Base-by-base conservation (phyloP, 1,140 invertebrate genomes). In the Rhagoletis zephyria region DNA sequence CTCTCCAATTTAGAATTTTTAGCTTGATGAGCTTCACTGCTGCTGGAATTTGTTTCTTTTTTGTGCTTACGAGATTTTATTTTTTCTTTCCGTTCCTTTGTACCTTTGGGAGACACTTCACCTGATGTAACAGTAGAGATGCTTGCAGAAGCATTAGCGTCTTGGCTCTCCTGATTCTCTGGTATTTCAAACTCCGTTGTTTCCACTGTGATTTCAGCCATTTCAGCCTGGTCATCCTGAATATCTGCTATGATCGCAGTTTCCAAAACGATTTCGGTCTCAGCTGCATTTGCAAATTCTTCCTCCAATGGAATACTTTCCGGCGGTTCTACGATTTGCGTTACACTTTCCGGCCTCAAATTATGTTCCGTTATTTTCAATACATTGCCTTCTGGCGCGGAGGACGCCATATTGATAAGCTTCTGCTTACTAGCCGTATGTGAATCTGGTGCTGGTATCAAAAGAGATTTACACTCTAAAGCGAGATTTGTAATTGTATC, bases 11-110 rank as follows among this genome's bases (percentile, higher is more conserved):
- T 30, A 61, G 14, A 14, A 0, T 5, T 16, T 2, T 60, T 51
- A 14, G 7, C 77, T n/a, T 77, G 30, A 0, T 59, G 51, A 3
- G 5, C 48, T 1, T 19, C 63, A 30, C 10, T 70, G 12, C 40
- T 60, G 40, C 16, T 56, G 12, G 59, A 19, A 6, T 59, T 59
- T 14, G 16, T 67, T 40, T 7, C 4, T 40, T 19, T 51, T 67
- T 70, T 87, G n/a, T 14, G 81, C 40, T 85, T 85, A 60, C 40
- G 77, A n/a, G 10, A 48, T 63, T 42, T 85, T 1, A 19, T 6
- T 70, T 64, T 67, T 48, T 59, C 12, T 56, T 87, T n/a, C 45
- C 10, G 19, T 56, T 70, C 45, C 12, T 67, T 61, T 7, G 14
- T 9, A 5, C 3, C 51, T 7, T 19, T 4, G 2, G 40, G 4